Conservation (phyloP, 2,113 vertebrate genomes). For the Barnardius zonarius region DNA sequence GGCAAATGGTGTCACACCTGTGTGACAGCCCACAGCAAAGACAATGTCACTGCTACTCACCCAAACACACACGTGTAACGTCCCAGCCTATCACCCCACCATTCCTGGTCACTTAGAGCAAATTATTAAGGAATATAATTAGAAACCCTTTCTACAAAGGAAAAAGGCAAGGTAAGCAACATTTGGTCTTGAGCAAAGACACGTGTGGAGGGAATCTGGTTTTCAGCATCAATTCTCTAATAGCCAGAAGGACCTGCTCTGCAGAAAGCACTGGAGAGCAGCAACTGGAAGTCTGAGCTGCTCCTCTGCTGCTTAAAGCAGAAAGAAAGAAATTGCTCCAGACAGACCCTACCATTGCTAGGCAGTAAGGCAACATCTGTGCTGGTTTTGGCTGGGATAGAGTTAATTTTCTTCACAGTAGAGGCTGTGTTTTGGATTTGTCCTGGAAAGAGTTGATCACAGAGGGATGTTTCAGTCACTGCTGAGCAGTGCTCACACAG, state of each 20-base stretch:
- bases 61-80: accelerated
- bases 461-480: not conserved
- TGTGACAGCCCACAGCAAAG: not conserved
- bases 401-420: not conserved
- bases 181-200: not conserved
- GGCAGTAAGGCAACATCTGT: not conserved
- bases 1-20: accelerated
- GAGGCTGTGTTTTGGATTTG: not conserved
- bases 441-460: not conserved
- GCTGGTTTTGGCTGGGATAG: not conserved
- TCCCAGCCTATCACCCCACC: not conserved
- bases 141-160: not conserved
- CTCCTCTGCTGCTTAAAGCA: not conserved
- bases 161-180: not conserved
- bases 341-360: not conserved
- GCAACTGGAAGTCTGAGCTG: not conserved
- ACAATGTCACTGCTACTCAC: not conserved
- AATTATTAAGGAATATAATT: not conserved
- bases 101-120: not conserved
- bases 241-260: accelerated
- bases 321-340: not conserved
- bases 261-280: not conserved
- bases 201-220: not conserved
- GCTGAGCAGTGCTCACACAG: not conserved
- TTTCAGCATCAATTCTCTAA: not conserved